A percentile compares a stretch with the other conserved stretches of the same genome.
These are phyloP conservation scores for Forbesichthys agassizii DNA, from an alignment of 2,113 vertebrate species.

Conservation along the genomic window DNA sequence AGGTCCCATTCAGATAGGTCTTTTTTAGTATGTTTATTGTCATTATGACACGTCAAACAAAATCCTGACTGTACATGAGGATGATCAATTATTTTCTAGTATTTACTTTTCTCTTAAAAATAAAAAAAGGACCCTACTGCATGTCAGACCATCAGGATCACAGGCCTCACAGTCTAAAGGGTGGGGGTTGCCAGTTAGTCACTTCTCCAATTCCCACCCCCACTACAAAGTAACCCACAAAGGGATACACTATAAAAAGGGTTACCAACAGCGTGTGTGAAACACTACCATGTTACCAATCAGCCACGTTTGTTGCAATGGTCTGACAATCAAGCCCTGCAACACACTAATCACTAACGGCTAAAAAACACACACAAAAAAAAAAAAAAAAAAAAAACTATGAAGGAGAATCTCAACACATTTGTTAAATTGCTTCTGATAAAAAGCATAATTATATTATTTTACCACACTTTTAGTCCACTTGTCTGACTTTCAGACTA, in stretches of 20 bases:
- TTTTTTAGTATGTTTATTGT: slow-evolving; percentile 22
- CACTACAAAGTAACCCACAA: slow-evolving; percentile 6
- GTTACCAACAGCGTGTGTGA: slow-evolving; percentile 43
- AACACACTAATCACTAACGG: slow-evolving; percentile 29
- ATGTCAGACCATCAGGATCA: slow-evolving; percentile 32
- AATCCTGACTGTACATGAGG: slow-evolving; percentile 34
- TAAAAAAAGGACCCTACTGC: slow-evolving; percentile 29
- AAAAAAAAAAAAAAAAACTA: too few relatives aligned
- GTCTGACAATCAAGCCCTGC: slow-evolving; percentile 31
- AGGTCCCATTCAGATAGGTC: slow-evolving; percentile 34
- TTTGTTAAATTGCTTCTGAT: slow-evolving; percentile 25
- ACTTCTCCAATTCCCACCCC: slow-evolving; percentile 7
- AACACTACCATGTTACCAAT: slow-evolving; percentile 38
- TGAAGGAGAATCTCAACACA: too few relatives aligned
- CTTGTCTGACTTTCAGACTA: slow-evolving; percentile 41
- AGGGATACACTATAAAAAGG: slow-evolving; percentile 38
- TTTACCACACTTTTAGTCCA: neutral
- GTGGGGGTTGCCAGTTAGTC: slow-evolving; percentile 28
- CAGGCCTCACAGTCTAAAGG: too few relatives aligned
- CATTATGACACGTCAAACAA: slow-evolving; percentile 21
- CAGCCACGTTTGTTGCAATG: slow-evolving; percentile 37
- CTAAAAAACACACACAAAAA: slow-evolving; percentile 30
- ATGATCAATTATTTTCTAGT: slow-evolving; percentile 35
- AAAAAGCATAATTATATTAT: neutral
- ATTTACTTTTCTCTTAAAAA: slow-evolving; percentile 47